A percentile compares a stretch with the other conserved stretches of the same genome.
phyloP scores from a whole-genome alignment of 2,113 vertebrate species.

The Pomatorhinus ruficollis region DNA sequence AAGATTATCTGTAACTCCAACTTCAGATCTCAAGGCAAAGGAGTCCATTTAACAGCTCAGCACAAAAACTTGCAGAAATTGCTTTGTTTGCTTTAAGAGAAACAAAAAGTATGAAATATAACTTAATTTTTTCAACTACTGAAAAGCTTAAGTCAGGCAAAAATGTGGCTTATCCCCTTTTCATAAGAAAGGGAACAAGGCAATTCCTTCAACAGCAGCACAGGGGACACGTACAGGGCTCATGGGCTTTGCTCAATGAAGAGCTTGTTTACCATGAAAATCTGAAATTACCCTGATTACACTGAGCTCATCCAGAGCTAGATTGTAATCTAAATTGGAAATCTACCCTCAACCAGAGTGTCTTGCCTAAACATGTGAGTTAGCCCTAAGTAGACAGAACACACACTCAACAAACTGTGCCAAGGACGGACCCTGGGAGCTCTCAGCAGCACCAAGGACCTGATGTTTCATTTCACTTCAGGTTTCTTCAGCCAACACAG shows the following conservation, averaged over 20 bases:
- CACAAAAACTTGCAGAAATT: not conserved
- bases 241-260: not conserved
- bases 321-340: not conserved
- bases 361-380: conserved; percentile 3
- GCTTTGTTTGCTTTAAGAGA: not conserved
- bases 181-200: not conserved
- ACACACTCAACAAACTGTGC: not conserved
- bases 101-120: not conserved
- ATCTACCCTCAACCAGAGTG: not conserved
- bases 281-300: conserved; percentile 16
- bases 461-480: not conserved
- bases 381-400: conserved; percentile 5
- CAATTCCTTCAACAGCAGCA: not conserved
- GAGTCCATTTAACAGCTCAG: not conserved
- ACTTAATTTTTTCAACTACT: not conserved
- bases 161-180: rapidly evolving
- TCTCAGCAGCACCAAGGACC: not conserved
- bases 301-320: conserved; percentile 27
- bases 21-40: not conserved
- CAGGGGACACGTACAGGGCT: not conserved
- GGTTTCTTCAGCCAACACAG: not conserved
- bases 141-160: not conserved
- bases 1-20: conserved; percentile 17
- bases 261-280: conserved; percentile 36
- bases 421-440: not conserved